Base-by-base conservation (phyloP, 1,140 invertebrate genomes). In the Euglossa dilemma region DNA sequence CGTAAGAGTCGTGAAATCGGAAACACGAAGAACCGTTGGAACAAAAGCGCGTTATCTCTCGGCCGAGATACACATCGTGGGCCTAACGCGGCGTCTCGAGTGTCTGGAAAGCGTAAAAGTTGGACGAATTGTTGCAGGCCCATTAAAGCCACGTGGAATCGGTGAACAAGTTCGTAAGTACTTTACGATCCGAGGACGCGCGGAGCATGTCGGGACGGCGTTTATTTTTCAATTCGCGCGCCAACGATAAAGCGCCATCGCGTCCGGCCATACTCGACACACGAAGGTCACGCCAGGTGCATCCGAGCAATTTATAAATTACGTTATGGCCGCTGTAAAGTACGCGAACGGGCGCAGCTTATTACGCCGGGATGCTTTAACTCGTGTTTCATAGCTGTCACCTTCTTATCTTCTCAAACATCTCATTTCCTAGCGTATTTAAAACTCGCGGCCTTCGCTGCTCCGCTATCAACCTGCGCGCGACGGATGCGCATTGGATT, bases 221-320 rank as follows among this genome's bases (percentile, higher is more conserved):
- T 71, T 79, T 36, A 72, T 81, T 81, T 57, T 83, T 73, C 57
- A 84, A 85, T 81, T 45, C 47, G 5, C 63, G 50, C 23, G 57
- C 54, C 25, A 52, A 52, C 85, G 74, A 83, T 87, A 87, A 87
- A 87, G 61, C 54, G 70, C 54, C 84, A 70, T 77, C 52, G 54
- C 25, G 66, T 18, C 28, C 25, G 45, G 12, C 52, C 25, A 28
- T 86, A 64, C 61, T 63, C 36, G 61, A 72, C 12, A 28, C 25
- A n/a, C 82, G 77, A 87, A 87, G 77, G 80, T 74, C 76, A 45
- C 25, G 61, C 71, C 76, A 69, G 71, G 81, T 84, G 80, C 71
- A 80, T 80, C 63, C 70, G 16, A 59, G 66, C 76, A 66, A 80
- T 87, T 81, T 87, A 84, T 87, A 84, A 86, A 83, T 86, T 73